Conservation (phyloP, 2,888 invertebrate genomes). For the Parasteatoda lunata region DNA sequence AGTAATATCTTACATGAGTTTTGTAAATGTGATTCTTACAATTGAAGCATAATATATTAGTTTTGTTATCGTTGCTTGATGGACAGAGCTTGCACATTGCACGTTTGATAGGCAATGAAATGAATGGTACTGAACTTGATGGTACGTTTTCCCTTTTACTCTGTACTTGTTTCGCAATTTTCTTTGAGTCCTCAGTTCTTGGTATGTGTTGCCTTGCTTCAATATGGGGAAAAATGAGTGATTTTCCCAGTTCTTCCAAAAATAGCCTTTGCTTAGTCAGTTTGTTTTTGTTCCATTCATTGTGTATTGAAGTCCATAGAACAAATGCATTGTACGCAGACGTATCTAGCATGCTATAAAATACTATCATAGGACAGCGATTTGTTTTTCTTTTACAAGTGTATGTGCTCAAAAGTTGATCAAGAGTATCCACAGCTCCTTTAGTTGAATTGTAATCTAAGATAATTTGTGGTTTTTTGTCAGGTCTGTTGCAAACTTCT, state of each 20-base stretch:
- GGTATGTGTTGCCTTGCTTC: background rate
- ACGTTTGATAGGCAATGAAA: background rate
- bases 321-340: too few species aligned
- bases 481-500: too few species aligned
- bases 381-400: conserved; percentile 24
- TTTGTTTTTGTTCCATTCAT: background rate
- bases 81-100: background rate
- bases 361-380: background rate
- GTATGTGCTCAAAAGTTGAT: too few species aligned
- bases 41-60: conserved; percentile 5
- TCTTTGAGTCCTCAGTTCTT: background rate
- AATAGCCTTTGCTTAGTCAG: background rate
- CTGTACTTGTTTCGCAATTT: background rate
- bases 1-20: too few species aligned
- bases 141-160: background rate
- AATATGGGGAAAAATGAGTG: conserved; percentile 26
- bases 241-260: too few species aligned
- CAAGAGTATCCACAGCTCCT: too few species aligned
- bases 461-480: too few species aligned
- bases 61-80: conserved; percentile 2
- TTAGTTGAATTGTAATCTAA: too few species aligned
- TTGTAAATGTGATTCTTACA: background rate
- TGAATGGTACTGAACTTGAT: background rate
- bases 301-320: too few species aligned
- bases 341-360: too few species aligned